Evolutionary conservation across 2,888 invertebrate species (phyloP).

Genomic region (Orchesella flavescens): DNA sequence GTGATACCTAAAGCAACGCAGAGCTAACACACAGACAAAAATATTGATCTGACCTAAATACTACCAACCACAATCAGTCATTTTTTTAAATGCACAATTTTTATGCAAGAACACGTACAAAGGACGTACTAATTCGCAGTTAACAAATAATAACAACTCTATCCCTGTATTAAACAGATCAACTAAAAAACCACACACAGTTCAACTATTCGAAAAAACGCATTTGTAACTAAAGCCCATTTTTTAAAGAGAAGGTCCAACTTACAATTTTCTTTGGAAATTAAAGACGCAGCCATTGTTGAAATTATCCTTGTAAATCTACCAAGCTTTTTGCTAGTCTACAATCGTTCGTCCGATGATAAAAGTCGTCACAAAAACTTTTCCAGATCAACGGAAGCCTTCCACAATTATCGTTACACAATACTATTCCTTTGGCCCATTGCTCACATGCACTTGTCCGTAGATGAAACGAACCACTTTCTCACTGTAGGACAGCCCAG

Average conservation of each 20-base stretch:
- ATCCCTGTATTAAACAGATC: too few relatives aligned
- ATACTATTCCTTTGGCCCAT: constrained; percentile 36
- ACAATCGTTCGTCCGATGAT: constrained; percentile 49
- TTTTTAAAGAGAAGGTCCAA: constrained; percentile 2
- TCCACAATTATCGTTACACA: constrained; percentile 52
- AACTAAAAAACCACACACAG: too few relatives aligned
- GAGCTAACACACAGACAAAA: too few relatives aligned
- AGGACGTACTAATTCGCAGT: too few relatives aligned
- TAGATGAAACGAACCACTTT: constrained; percentile 55
- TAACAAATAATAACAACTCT: too few relatives aligned
- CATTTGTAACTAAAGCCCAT: too few relatives aligned
- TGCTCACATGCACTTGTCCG: constrained; percentile 24
- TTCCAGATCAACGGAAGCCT: constrained; percentile 17
- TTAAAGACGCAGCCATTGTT: constrained; percentile 52
- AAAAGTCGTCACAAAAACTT: constrained; percentile 46
- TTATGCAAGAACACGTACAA: too few relatives aligned
- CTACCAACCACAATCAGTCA: too few relatives aligned
- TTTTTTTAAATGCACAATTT: too few relatives aligned
- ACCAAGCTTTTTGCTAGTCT: constrained; percentile 4
- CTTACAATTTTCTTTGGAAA: constrained; percentile 65
- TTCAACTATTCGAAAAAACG: too few relatives aligned
- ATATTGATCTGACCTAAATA: too few relatives aligned
- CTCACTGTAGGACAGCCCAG: constrained; percentile 52
- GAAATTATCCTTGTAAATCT: constrained; percentile 16
- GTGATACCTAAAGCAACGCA: too few relatives aligned